Conservation (phyloP, 2,888 invertebrate genomes). For the Furcula furcula region DNA sequence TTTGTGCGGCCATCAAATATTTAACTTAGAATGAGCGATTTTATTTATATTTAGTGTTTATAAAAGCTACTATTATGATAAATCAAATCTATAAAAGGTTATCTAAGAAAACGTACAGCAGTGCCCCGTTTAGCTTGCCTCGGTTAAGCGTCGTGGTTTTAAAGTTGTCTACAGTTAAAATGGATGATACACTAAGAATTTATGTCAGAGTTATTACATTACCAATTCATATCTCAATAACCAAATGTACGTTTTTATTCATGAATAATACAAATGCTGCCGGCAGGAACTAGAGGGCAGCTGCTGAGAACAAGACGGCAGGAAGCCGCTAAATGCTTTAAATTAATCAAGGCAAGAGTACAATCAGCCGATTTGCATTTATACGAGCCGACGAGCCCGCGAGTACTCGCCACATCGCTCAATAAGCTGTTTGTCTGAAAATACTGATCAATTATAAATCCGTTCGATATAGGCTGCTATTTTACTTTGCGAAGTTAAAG, state of each 20-base stretch:
- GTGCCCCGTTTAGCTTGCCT: too few relatives aligned
- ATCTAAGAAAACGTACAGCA: too few relatives aligned
- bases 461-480: too few relatives aligned
- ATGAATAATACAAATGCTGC: constrained; percentile 14
- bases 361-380: constrained; percentile 68
- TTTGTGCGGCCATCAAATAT: constrained; percentile 52
- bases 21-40: constrained; percentile 22
- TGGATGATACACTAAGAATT: too few relatives aligned
- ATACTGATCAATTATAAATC: constrained; percentile 28
- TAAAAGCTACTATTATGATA: background rate
- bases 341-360: constrained; percentile 62
- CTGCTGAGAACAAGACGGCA: constrained; percentile 29
- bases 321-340: constrained; percentile 57
- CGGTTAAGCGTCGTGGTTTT: too few relatives aligned
- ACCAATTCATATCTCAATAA: too few relatives aligned
- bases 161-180: too few relatives aligned
- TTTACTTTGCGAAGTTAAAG: too few relatives aligned
- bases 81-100: too few relatives aligned
- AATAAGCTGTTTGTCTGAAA: constrained; percentile 38
- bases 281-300: constrained; percentile 34
- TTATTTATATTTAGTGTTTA: constrained; percentile 2
- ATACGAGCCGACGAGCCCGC: constrained; percentile 53
- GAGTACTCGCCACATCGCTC: constrained; percentile 53
- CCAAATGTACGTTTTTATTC: constrained; percentile 1
- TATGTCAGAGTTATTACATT: too few relatives aligned